Conservation (phyloP, 2,888 invertebrate species). For the Operophtera brumata region DNA sequence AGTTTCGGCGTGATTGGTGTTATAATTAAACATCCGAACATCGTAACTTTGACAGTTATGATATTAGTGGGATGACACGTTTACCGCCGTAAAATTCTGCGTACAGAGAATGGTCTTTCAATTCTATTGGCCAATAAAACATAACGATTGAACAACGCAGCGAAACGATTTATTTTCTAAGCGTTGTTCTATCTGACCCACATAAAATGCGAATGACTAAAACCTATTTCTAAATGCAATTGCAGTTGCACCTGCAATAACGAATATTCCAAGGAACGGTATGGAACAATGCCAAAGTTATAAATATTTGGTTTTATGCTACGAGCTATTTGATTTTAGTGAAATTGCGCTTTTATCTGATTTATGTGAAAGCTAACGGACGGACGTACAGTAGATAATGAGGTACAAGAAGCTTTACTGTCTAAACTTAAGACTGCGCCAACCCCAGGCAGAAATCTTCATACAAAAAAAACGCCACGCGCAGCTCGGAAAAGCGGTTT, state of each 20-base stretch:
- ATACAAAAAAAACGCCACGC: no score
- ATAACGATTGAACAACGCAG: constrained; percentile 6
- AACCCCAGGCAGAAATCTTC: no score
- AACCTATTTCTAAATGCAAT: constrained; percentile 4
- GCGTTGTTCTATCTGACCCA: constrained; percentile 3
- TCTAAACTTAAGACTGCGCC: no score
- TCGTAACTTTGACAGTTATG: no score
- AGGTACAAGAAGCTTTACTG: constrained; percentile 1
- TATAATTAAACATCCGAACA: no score
- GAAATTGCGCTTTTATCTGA: constrained; percentile 20
- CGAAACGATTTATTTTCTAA: constrained; percentile 10
- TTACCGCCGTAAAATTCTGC: background rate
- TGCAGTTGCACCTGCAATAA: constrained; percentile 22
- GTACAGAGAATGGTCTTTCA: constrained; percentile 1
- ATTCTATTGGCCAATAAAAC: constrained; percentile 13
- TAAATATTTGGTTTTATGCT: constrained; percentile 35
- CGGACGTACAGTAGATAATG: background rate
- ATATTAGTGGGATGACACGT: no score
- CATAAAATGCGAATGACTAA: constrained; percentile 12
- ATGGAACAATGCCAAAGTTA: constrained; percentile 35
- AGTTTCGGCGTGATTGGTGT: no score
- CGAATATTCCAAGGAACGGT: constrained; percentile 15
- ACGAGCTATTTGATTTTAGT: constrained; percentile 32
- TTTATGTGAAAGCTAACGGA: constrained; percentile 18
- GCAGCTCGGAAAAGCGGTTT: no score